Percentiles rank a stretch among this genome's conserved stretches.
Conservation (phyloP, 2,113 vertebrate genomes). For the Urocolius indicus region DNA sequence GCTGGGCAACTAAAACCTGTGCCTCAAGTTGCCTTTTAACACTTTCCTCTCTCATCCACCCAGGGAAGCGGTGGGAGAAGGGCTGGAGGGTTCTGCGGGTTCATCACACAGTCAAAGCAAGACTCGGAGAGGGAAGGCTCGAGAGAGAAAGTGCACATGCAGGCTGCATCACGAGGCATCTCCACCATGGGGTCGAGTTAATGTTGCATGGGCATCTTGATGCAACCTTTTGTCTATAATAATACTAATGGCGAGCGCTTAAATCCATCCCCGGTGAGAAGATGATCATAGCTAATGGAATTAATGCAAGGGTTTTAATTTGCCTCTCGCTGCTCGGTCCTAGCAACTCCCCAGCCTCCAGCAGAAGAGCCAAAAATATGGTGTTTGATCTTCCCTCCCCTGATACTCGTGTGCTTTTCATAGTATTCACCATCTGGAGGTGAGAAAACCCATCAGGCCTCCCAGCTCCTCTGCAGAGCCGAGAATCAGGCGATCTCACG, state of each 20-base stretch:
- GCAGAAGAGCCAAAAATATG: not conserved
- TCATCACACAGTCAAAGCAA: not conserved
- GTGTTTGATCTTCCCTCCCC: constrained; percentile 24
- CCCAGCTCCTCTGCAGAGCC: not conserved
- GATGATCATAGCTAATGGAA: constrained; percentile 55
- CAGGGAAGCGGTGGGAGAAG: not conserved
- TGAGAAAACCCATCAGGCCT: constrained; percentile 13
- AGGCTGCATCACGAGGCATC: not conserved
- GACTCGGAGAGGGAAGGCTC: not conserved
- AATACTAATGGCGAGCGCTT: not conserved
- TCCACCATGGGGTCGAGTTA: not conserved
- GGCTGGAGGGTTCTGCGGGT: not conserved
- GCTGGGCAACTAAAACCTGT: constrained; percentile 66
- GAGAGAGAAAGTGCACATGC: not conserved
- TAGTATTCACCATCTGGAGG: constrained; percentile 44
- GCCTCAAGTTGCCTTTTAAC: constrained; percentile 13
- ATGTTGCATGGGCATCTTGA: not conserved
- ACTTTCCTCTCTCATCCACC: not conserved
- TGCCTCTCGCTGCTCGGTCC: constrained; percentile 32
- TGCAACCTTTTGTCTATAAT: not conserved
- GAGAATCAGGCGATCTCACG: not conserved
- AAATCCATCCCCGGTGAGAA: constrained; percentile 43
- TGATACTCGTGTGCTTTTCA: not conserved
- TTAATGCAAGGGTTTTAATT: constrained; percentile 60
- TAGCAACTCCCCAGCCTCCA: constrained; percentile 10